Base-by-base conservation (phyloP, 1,140 invertebrate species). In the Lutraria rhynchaena region DNA sequence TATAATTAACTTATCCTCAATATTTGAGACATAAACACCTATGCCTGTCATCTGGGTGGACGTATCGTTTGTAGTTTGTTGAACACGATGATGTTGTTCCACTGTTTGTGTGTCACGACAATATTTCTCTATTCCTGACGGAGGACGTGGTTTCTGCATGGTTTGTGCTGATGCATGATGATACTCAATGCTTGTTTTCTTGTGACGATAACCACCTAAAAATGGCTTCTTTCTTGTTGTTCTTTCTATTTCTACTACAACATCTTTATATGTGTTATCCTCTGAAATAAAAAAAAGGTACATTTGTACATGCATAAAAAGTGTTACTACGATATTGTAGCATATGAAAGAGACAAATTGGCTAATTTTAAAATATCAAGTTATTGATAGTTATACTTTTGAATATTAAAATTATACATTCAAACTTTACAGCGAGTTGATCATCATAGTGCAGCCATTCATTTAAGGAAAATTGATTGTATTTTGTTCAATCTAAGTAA, bases 1-100 rank as follows among this genome's bases (percentile, higher is more conserved):
- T 29, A 82, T 84, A 4, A 92, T n/a, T 15, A 92, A 63, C 71
- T 90, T 92, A 80, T 92, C 91, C 15, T 87, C 61, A 35, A 87
- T 83, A 57, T 89, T 91, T 17, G 89, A 89, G 0, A 93, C 85
- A 81, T 87, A 93, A 0, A 92, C 88, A 0, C 92, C 92, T 46
- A 92, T 89, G 46, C 89, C 90, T 35, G 91, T 92, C 92, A 93
- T 93, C 85, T 93, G 92, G 19, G 92, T 93, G 41, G 88, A 87
- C 27, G 87, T 92, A 55, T 92, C 89, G 46, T 92, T 90, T 27
- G 86, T 87, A 0, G 92, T 93, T 82, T 93, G 92, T 77, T 90
- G 88, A 19, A 78, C 67, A 53, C 83, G 44, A 41, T 91, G 85
- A 74, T 86, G 81, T 70, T 89, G 88, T 70, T 92, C 83, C 15